These are phyloP conservation scores for Habrosyne pyritoides DNA, from an alignment of 2,888 invertebrate genomes.

Conservation along the genomic window DNA sequence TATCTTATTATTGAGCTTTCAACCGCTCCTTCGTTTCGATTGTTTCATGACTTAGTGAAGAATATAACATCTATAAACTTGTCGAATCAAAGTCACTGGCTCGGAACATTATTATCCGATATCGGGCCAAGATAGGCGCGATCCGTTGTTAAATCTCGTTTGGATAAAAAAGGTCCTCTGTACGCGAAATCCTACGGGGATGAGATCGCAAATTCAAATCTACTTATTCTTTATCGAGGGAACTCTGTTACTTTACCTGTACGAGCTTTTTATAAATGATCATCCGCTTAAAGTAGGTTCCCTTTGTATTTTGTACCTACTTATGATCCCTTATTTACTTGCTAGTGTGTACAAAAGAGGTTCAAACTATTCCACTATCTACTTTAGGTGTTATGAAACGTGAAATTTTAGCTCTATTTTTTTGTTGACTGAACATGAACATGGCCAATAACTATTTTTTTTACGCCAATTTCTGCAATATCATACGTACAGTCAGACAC, in stretches of 20 bases:
- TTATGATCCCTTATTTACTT: not conserved
- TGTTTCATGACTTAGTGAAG: conserved; percentile 3
- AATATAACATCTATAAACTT: not conserved
- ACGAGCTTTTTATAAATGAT: conserved; percentile 8
- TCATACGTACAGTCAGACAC: too few species aligned
- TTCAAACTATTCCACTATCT: not conserved
- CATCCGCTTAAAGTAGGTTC: conserved; percentile 6
- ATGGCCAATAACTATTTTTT: too few species aligned
- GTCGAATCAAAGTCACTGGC: conserved; percentile 27
- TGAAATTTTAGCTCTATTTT: too few species aligned
- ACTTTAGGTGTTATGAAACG: not conserved
- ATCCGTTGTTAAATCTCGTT: conserved; percentile 42
- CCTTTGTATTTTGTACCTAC: not conserved
- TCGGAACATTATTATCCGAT: conserved; percentile 40
- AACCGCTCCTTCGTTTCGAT: not conserved
- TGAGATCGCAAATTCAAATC: conserved; percentile 22
- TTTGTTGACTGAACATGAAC: too few species aligned
- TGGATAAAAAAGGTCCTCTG: conserved; percentile 40
- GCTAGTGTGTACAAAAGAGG: not conserved
- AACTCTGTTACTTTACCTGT: not conserved
- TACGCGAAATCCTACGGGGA: conserved; percentile 37
- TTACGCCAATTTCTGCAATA: too few species aligned
- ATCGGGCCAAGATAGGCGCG: conserved; percentile 12
- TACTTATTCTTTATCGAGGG: conserved; percentile 4
- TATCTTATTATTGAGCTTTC: too few species aligned